These are phyloP conservation scores for Chloropsis cyanopogon DNA, from an alignment of 2,113 vertebrate genomes.

Conservation along the genomic window DNA sequence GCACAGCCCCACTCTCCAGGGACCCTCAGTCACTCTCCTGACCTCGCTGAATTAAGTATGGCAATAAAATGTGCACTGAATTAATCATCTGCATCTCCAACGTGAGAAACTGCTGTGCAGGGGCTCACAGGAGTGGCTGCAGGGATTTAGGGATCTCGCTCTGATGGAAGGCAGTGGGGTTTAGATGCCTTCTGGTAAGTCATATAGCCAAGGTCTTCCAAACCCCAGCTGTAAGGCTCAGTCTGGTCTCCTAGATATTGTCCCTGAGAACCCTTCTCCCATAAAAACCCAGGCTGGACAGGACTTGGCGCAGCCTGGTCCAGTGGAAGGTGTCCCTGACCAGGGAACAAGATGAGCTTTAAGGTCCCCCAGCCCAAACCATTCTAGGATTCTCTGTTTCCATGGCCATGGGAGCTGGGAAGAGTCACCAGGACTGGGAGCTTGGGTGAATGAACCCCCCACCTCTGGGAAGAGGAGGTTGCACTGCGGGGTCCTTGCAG, in stretches of 20 bases:
- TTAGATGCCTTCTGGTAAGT: not conserved
- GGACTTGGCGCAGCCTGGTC: not conserved
- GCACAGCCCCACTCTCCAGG: not conserved
- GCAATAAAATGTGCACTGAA: conserved; percentile 32
- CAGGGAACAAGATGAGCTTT: not conserved
- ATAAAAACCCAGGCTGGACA: not conserved
- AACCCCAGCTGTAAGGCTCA: not conserved
- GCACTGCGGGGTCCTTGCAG: not conserved
- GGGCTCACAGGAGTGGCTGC: not conserved
- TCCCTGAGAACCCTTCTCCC: not conserved
- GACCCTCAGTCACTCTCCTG: not conserved
- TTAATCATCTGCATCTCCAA: conserved; percentile 16
- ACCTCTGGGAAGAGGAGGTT: not conserved
- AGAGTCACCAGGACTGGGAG: not conserved
- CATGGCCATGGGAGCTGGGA: not conserved
- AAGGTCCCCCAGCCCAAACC: not conserved
- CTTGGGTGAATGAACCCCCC: not conserved
- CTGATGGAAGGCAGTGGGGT: not conserved
- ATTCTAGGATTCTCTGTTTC: not conserved
- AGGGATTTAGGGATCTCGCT: not conserved
- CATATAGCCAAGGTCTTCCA: not conserved
- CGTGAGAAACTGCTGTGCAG: not conserved
- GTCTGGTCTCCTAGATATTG: not conserved
- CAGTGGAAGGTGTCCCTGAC: not conserved
- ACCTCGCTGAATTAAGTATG: not conserved